Evolutionary conservation across 2,797 vertebrate genomes (phyloP).

Genomic region (Sebastes melanostomus): DNA sequence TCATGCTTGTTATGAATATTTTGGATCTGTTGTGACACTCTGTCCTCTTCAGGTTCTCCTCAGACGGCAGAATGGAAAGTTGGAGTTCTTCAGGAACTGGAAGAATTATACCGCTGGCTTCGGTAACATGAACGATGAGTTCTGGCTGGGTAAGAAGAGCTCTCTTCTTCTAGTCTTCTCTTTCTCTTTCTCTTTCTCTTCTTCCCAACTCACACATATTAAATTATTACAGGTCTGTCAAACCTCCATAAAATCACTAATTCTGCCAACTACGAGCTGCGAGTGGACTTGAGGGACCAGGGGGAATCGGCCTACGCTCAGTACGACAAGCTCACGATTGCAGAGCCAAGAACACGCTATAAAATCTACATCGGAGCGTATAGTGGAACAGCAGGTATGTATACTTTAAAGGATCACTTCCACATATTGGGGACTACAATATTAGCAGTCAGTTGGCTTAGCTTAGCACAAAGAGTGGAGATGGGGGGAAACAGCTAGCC

Average conservation of each 20-base stretch:
- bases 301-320: conserved; percentile 85
- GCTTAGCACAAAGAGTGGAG: background rate
- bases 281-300: conserved; percentile 89
- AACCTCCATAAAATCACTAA: conserved; percentile 93
- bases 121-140: conserved; percentile 90
- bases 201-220: background rate
- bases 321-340: conserved; percentile 88
- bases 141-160: conserved; percentile 89
- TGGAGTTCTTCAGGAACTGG: conserved; percentile 95
- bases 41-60: conserved; percentile 86
- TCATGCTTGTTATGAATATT: background rate
- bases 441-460: background rate
- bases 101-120: conserved; percentile 91
- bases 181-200: background rate
- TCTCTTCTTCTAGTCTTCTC: background rate
- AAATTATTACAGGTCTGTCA: conserved; percentile 83
- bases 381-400: conserved; percentile 91
- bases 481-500: background rate
- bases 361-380: conserved; percentile 88
- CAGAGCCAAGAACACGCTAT: conserved; percentile 88
- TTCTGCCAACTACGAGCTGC: conserved; percentile 89
- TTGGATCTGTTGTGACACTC: conserved; percentile 20
- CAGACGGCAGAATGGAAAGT: conserved; percentile 89
- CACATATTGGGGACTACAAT: background rate
- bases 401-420: background rate